A percentile compares a stretch with the other conserved stretches of the same genome.
Evolutionary conservation across 2,797 vertebrate genomes (phyloP).

Genomic region (Halcyon chelicuti): DNA sequence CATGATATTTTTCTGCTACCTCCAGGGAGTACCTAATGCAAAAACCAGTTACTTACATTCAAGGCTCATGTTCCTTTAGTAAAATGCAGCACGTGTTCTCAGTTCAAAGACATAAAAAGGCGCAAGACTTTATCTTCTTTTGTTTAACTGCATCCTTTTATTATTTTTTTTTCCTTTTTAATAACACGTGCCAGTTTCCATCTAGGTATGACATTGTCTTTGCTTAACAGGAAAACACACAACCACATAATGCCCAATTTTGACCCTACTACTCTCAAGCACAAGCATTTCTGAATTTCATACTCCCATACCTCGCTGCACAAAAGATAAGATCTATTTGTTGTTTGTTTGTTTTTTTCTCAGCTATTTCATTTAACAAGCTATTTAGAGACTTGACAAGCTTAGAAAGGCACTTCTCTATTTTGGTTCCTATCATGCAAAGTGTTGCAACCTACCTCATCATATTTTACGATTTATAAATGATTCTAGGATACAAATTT

Average conservation of each 20-base stretch:
- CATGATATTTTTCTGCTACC: slow-evolving; percentile 92
- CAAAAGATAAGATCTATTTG: not conserved
- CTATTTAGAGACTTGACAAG: slow-evolving; percentile 45
- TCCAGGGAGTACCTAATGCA: slow-evolving; percentile 96
- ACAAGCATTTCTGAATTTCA: slow-evolving; percentile 32
- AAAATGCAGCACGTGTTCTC: slow-evolving; percentile 87
- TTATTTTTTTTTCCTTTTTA: not conserved
- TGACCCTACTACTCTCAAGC: slow-evolving; percentile 1
- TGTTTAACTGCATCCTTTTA: slow-evolving; percentile 75
- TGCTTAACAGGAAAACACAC: slow-evolving; percentile 37
- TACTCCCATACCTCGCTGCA: slow-evolving; percentile 1
- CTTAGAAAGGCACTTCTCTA: slow-evolving; percentile 37
- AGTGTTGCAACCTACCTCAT: slow-evolving; percentile 61
- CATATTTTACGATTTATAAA: slow-evolving; percentile 60
- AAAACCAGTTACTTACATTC: slow-evolving; percentile 95
- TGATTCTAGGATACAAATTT: slow-evolving; percentile 56
- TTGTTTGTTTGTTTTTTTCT: not conserved
- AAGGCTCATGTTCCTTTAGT: slow-evolving; percentile 90
- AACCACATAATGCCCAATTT: not conserved
- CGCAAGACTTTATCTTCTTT: slow-evolving; percentile 83
- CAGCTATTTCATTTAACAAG: slow-evolving; percentile 48
- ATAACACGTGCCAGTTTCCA: slow-evolving; percentile 29
- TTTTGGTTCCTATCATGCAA: slow-evolving; percentile 57
- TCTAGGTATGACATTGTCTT: slow-evolving; percentile 36
- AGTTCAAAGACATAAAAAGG: slow-evolving; percentile 81